Evolutionary conservation across 2,113 vertebrate species (phyloP).

Genomic region (Pimephales promelas): DNA sequence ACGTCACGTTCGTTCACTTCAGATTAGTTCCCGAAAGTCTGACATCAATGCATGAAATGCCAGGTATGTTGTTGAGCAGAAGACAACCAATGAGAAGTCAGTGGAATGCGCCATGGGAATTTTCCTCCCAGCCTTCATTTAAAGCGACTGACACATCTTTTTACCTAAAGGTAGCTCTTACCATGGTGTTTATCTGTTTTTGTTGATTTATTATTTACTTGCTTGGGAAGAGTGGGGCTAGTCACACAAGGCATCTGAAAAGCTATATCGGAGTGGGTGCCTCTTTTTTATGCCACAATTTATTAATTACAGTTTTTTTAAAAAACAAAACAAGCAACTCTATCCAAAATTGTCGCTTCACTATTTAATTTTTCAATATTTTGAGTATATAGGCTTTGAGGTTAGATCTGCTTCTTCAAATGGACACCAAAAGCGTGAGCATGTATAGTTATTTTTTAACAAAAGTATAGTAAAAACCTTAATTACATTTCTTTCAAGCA

Average conservation of each 20-base stretch:
- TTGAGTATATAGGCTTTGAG: no score
- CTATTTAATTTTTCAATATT: no score
- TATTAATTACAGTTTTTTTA: background rate
- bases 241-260: background rate
- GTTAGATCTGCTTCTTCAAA: no score
- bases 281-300: background rate
- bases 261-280: background rate
- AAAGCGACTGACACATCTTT: background rate
- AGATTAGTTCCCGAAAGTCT: conserved; percentile 16
- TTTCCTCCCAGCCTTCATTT: background rate
- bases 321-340: no score
- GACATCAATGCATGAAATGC: background rate
- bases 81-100: background rate
- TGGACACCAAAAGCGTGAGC: no score
- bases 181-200: background rate
- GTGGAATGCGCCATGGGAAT: background rate
- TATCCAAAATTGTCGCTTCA: no score
- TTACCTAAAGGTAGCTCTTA: background rate
- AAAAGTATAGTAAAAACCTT: background rate
- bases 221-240: background rate
- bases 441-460: no score
- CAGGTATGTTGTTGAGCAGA: background rate
- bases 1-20: no score
- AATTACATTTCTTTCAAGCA: background rate
- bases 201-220: background rate